Evolutionary conservation across 2,113 vertebrate genomes (phyloP), one percentile per base, ranked within the genome.

Genomic region (Pseudorasbora parva): DNA sequence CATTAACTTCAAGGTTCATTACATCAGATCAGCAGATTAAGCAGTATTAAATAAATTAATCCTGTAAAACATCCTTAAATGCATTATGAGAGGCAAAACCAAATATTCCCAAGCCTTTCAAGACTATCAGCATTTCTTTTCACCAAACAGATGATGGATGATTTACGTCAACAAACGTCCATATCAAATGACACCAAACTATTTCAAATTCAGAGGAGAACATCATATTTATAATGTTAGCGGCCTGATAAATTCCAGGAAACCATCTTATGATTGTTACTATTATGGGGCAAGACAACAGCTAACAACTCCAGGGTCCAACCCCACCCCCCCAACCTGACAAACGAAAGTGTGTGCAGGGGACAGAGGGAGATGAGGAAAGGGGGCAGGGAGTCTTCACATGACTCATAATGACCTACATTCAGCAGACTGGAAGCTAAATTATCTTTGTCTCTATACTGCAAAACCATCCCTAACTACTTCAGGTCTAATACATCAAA

Each of bases 321-420:
- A 10, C 78, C 57, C 60, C 4, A 27, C n/a, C 78, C 59, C 54
- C 59, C 59, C 12, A 49, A 66, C 11, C 47, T 81, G 60, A 33
- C 43, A 79, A 64, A 79, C 41, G 59, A 68, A 80, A 57, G 74
- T 74, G 73, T 59, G 25, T 69, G 27, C 27, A 30, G 12, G 64
- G 76, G 54, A 76, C 66, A 73, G 41, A 57, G 74, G 51, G 33
- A 85, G 86, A 33, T 23, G 78, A 21, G 75, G 43, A 73, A 84
- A 62, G 86, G 80, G 86, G 69, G 84, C 37, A 77, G 78, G 86
- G 84, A 54, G 10, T 41, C 60, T 84, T 69, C 51, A 83, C 54
- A 76, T 86, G 85, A 86, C 82, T 86, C 85, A 78, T 51, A 60
- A 68, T 82, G 82, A 86, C 84, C 82, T 68, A 88, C 85, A 86